Conservation (phyloP, 2,113 vertebrate species). For the Rhodinocichla rosea region DNA sequence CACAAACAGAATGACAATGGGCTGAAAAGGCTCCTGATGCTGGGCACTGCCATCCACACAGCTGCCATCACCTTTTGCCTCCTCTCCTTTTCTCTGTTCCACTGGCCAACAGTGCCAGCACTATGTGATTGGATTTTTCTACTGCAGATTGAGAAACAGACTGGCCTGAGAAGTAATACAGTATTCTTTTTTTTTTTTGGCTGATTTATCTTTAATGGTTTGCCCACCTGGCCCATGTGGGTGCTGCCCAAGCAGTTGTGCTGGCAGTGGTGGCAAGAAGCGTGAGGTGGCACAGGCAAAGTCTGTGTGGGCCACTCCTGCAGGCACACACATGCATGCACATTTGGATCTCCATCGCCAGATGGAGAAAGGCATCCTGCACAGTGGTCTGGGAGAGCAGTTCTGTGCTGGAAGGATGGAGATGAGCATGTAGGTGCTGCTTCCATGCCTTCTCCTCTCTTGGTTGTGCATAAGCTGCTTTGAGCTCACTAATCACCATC, state of each 20-base stretch:
- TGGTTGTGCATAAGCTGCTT: background rate
- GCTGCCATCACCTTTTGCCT: background rate
- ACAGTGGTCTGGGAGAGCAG: background rate
- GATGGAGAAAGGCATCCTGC: background rate
- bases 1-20: background rate
- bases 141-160: background rate
- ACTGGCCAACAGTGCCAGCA: accelerated
- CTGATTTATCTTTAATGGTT: background rate
- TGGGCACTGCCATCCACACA: background rate
- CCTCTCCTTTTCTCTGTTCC: background rate
- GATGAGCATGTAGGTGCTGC: background rate
- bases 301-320: background rate
- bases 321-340: background rate
- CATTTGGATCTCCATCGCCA: background rate
- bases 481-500: background rate
- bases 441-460: background rate
- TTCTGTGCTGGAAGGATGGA: background rate
- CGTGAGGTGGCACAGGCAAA: background rate
- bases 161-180: background rate
- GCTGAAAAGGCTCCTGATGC: background rate
- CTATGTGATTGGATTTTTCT: background rate
- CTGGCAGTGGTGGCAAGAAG: background rate
- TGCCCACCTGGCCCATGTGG: background rate
- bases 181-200: background rate
- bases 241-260: background rate